Evolutionary conservation across 2,888 invertebrate genomes (phyloP), one percentile per base, ranked within the genome.

Genomic region (Baronia brevicornis): DNA sequence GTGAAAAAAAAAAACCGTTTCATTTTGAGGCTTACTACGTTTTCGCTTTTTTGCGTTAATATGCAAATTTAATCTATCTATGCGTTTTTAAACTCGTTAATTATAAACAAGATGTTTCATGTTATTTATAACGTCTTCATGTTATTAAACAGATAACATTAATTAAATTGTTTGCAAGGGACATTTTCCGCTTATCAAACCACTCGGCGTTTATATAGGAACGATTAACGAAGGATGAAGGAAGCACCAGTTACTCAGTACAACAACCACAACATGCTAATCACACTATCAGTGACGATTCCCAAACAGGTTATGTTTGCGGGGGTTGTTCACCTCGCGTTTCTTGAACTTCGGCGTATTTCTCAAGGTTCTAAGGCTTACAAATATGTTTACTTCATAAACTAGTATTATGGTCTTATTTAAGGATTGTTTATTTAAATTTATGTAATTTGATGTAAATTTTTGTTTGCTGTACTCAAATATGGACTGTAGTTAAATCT

Each of bases 251-350:
- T 28, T 12, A 22, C 7, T 23, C 19, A 34, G 23, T 18, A 28
- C 26, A 18, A 36, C 28, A 30, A 44, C 44, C 39, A 48, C 41
- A 46, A 39, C 45, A 47, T 48, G 53, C 45, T 50, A 51, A 54
- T 51, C 41, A 39, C 39, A 45, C 51, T 49, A 50, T 48, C 49
- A 46, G 43, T 43, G 51, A 42, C 46, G 45, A 37, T 44, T 31
- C 43, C 40, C 28, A 46, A 51, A 54, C 51, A 36, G 50, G 53
- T 53, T 51, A 38, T 38, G 28, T 13, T 17, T 26, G 34, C 41
- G 45, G 40, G 46, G 54, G 42, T 48, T 51, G 44, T 51, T 52
- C 41, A 54, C 50, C 54, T 49, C 39, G 28, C 39, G 42, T 43
- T 41, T 36, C 36, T 42, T 43, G 41, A 49, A 43, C 44, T 36